Evolutionary conservation across 2,797 vertebrate genomes (phyloP), one percentile per base, ranked within the genome.

Genomic region (Myioborus miniatus): DNA sequence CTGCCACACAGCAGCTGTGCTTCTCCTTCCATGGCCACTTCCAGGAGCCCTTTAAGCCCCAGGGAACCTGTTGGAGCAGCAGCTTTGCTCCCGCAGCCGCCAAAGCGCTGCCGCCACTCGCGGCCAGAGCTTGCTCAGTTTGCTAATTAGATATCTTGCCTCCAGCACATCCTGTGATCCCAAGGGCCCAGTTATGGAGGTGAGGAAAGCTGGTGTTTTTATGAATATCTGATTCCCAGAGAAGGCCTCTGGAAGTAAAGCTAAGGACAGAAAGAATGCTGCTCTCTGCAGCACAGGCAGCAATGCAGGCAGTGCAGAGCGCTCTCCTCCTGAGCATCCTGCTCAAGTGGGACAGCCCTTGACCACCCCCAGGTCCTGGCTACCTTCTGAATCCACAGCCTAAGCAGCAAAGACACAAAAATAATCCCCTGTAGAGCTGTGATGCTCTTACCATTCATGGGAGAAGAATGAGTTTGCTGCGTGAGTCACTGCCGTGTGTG

Each of bases 131-230:
- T 52, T 26, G 37, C 88, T 90, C 39, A 0, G 34, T 7, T 60
- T 67, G 67, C 88, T 89, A 74, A 92, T 84, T 44, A 56, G 70
- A 11, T 56, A n/a, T 44, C 47, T 92, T 67, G 67, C 92, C 92
- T 93, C 32, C 62, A 46, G 80, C 70, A 49, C 63, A 52, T 52
- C 47, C 88, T 37, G 16, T 30, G 67, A 72, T 93, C 94, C 91
- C 88, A 47, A 15, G 81, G 79, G 85, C 55, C 55, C 52, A 16
- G 39, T 63, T 76, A 81, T 24, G 55, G 62, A 93, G 32, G 80
- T 53, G 89, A 77, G 82, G 44, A 64, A 68, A 87, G 58, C 49
- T 87, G 85, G 18, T 9, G 17, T 22, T 87, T 89, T 71, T 85
- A 64, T 53, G 62, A 83, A 36, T 55, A 34, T 82, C 63, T 43